Evolutionary conservation across 2,113 vertebrate genomes (phyloP).

Genomic region (Scytalopus superciliaris): DNA sequence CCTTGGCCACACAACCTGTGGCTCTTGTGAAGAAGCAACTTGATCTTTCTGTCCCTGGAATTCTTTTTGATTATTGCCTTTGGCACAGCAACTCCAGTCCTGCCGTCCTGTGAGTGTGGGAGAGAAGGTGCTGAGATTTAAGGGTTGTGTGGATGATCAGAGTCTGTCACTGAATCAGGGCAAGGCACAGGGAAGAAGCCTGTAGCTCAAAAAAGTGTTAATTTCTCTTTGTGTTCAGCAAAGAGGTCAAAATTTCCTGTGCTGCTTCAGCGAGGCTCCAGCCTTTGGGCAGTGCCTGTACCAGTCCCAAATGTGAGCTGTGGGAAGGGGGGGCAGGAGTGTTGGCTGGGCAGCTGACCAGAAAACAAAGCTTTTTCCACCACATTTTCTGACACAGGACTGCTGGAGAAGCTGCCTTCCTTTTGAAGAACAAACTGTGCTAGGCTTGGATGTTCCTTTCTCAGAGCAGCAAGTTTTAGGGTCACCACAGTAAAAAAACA

Average conservation of each 20-base stretch:
- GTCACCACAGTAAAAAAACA: not conserved
- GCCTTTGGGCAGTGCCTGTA: not conserved
- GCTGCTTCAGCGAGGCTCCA: not conserved
- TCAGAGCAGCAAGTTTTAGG: not conserved
- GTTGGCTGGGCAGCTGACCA: not conserved
- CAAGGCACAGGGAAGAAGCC: not conserved
- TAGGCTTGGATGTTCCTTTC: not conserved
- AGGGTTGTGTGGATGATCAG: not conserved
- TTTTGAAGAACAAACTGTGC: not conserved
- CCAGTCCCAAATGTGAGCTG: not conserved
- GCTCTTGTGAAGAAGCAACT: not conserved
- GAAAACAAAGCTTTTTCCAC: not conserved
- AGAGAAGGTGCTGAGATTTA: not conserved
- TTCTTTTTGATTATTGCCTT: not conserved
- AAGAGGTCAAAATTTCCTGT: not conserved
- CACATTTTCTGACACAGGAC: too few relatives aligned
- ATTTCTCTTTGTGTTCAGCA: not conserved
- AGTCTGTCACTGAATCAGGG: not conserved
- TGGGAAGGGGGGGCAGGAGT: not conserved
- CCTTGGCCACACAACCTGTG: not conserved
- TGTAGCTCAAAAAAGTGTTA: not conserved
- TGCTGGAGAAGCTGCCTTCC: not conserved
- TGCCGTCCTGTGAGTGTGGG: not conserved
- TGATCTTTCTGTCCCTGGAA: not conserved
- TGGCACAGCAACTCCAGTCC: not conserved